Percentiles rank a stretch among this genome's conserved stretches.
phyloP scores from a whole-genome alignment of 2,113 vertebrate genomes.

The Syngnathoides biaculeatus region DNA sequence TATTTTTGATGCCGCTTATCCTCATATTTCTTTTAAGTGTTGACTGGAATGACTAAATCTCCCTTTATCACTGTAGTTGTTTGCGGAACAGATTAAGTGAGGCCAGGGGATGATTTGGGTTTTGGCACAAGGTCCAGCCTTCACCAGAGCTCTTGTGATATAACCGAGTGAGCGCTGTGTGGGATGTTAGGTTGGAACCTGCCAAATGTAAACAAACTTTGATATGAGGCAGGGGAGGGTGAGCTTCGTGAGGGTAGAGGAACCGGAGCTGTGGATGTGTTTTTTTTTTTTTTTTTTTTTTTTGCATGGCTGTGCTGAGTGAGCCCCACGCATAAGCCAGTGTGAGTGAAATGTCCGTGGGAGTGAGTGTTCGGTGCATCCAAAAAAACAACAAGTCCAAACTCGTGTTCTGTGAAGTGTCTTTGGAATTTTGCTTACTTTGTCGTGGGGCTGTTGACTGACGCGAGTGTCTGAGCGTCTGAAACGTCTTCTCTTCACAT shows the following conservation, averaged over 20 bases:
- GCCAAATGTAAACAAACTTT: slow-evolving; percentile 63
- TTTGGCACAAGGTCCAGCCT: slow-evolving; percentile 15
- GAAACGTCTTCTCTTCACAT: slow-evolving; percentile 29
- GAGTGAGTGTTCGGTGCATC: slow-evolving; percentile 37
- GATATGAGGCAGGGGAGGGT: slow-evolving; percentile 36
- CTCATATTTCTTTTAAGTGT: too few relatives aligned
- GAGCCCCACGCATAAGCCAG: slow-evolving; percentile 21
- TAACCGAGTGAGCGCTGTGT: slow-evolving; percentile 38
- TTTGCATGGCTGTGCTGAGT: slow-evolving; percentile 25
- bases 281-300: slow-evolving; percentile 16
- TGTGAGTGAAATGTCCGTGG: slow-evolving; percentile 37
- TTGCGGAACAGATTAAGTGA: slow-evolving; percentile 22
- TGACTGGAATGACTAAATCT: too few relatives aligned
- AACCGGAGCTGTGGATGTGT: slow-evolving; percentile 22
- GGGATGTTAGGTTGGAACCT: slow-evolving; percentile 56
- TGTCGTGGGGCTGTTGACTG: slow-evolving; percentile 12
- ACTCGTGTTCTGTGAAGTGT: slow-evolving; percentile 59
- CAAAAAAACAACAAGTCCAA: slow-evolving; percentile 51
- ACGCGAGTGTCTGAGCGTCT: slow-evolving; percentile 26
- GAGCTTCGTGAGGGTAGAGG: slow-evolving; percentile 23
- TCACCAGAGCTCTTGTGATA: slow-evolving; percentile 53
- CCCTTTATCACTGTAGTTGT: neutral
- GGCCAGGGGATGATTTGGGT: slow-evolving; percentile 19
- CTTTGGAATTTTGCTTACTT: slow-evolving; percentile 61
- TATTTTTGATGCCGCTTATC: too few relatives aligned